A percentile compares a stretch with the other conserved stretches of the same genome.
phyloP scores from a whole-genome alignment of 2,797 vertebrate genomes.

The Cuniculus paca region DNA sequence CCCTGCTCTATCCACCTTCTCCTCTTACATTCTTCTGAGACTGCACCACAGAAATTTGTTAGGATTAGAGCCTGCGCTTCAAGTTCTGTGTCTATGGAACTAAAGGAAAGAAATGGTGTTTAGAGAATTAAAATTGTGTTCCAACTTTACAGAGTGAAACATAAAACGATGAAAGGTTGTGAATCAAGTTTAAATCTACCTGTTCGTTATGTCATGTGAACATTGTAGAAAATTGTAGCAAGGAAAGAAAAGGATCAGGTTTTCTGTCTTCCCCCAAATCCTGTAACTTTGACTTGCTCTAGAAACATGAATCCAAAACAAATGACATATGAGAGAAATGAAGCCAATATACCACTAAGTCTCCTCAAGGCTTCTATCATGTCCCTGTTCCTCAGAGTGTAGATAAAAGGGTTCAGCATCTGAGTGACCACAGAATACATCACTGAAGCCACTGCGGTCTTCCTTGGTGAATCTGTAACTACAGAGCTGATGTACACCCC shows the following conservation, averaged over 20 bases:
- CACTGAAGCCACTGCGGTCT: conserved; percentile 9
- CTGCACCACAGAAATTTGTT: neutral
- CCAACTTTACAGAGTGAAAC: neutral
- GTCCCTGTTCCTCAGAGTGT: neutral
- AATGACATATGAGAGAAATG: neutral
- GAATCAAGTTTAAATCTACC: neutral
- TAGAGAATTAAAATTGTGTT: neutral
- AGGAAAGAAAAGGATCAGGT: neutral
- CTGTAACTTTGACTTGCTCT: neutral
- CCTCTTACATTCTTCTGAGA: neutral
- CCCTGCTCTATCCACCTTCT: neutral
- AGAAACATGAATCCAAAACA: neutral
- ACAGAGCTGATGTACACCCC: conserved; percentile 35
- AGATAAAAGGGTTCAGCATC: neutral
- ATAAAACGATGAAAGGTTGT: neutral
- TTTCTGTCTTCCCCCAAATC: neutral
- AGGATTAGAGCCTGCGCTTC: neutral
- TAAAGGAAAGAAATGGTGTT: neutral
- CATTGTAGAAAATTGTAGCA: neutral
- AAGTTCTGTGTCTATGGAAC: neutral
- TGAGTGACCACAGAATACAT: neutral
- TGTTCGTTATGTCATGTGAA: neutral
- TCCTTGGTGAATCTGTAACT: neutral
- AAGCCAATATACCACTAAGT: neutral
- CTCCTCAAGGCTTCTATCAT: conserved; percentile 32